Evolutionary conservation across 2,113 vertebrate species (phyloP).

Genomic region (Redunca redunca): DNA sequence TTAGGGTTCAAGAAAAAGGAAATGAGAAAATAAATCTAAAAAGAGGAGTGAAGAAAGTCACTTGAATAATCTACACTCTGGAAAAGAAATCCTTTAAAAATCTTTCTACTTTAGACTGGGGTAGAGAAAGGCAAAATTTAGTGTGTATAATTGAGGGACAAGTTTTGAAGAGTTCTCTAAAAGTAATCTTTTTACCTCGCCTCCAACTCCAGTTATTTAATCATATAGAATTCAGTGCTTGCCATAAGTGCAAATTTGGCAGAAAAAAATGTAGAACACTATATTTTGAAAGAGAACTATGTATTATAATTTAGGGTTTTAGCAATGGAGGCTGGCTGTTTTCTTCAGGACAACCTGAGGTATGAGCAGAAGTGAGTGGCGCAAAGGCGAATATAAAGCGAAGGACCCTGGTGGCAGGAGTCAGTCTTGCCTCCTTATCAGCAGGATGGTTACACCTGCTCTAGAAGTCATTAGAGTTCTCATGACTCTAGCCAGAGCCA

Average conservation of each 20-base stretch:
- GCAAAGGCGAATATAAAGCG: neutral
- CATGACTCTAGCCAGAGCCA: neutral
- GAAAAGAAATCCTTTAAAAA: neutral
- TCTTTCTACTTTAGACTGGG: neutral
- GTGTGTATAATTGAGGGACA: neutral
- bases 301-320: constrained; percentile 5
- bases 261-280: neutral
- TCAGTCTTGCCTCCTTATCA: neutral
- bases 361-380: neutral
- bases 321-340: neutral
- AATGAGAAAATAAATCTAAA: neutral
- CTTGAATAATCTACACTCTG: neutral
- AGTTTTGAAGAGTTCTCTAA: neutral
- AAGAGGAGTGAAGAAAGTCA: neutral
- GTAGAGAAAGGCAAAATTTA: neutral
- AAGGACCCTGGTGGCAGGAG: neutral
- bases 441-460: neutral
- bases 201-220: constrained; percentile 28
- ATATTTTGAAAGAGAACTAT: neutral
- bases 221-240: neutral
- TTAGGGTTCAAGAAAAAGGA: neutral
- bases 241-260: neutral
- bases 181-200: neutral
- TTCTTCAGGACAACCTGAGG: neutral
- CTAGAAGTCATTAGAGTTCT: neutral